Base-by-base conservation (phyloP, 2,797 vertebrate species). In the Austrolebias charrua region DNA sequence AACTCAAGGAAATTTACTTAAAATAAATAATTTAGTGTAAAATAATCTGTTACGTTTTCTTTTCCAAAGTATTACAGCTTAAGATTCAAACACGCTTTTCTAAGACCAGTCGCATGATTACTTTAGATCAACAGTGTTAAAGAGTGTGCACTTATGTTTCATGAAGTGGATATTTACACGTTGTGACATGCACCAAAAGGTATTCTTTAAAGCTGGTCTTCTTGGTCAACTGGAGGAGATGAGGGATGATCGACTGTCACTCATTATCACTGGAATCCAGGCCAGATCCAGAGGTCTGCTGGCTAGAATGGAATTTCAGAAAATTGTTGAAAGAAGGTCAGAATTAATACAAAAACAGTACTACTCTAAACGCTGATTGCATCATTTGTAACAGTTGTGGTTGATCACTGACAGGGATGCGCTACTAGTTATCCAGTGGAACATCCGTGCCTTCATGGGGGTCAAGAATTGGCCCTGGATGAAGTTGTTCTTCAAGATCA, bases 401-500 rank as follows among this genome's bases (percentile, higher is more conserved):
- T 49, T 69, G 10, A 38, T 66, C 18, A 40, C 66, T 71, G 15
- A 38, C 82, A 95, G 95, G 82, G 94, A 95, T 79, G 86, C 94
- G 4, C 67, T 95, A 24, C 29, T 54, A n/a, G 90, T 94, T 3
- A 94, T 95, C 71, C 94, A 95, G 60, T 95, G 93, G 91, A 96
- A 96, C 77, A 89, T 96, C 16, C 91, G 95, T 14, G 90, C 95
- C n/a, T 96, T 96, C 86, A 96, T 96, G 94, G 92, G 90, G 12
- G 95, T 96, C 83, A 96, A 96, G 82, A 95, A 96, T 31, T 96
- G 95, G 95, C 95, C 95, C 0, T 96, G 95, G 95, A 96, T 96
- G 95, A 96, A 91, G 78, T 86, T 97, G 35, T 97, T 83, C 66
- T 96, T 96, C 71, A 97, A 96, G 85, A 96, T 97, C 61, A 96